Evolutionary conservation across 2,113 vertebrate species (phyloP).

Genomic region (Laterallus jamaicensis): DNA sequence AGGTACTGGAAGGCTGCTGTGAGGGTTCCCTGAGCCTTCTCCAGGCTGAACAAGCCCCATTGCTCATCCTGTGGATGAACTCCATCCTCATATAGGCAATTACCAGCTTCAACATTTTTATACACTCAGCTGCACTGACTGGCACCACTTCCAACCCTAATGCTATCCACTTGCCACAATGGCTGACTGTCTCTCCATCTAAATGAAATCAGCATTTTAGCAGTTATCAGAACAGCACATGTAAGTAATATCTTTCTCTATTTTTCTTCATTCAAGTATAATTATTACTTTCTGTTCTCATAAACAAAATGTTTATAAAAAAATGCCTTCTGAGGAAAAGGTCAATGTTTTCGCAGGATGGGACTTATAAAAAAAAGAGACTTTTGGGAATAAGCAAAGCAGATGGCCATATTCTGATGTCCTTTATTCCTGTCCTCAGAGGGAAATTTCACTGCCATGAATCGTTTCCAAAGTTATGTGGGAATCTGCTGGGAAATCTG

Average conservation of each 20-base stretch:
- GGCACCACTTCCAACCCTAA: background rate
- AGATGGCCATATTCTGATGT: background rate
- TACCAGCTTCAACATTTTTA: background rate
- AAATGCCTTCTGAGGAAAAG: background rate
- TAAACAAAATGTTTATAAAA: background rate
- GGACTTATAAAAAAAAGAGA: background rate
- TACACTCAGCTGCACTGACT: background rate
- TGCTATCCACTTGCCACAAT: background rate
- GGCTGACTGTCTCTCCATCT: background rate
- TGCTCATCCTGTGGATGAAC: background rate
- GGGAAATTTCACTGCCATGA: background rate
- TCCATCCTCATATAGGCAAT: background rate
- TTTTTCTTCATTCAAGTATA: background rate
- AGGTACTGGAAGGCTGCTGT: no score
- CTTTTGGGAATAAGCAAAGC: background rate
- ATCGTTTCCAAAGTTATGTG: background rate
- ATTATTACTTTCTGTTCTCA: background rate
- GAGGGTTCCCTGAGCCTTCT: no score
- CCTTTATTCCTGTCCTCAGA: background rate
- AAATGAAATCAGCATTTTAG: background rate
- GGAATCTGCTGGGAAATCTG: background rate
- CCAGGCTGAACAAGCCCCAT: no score
- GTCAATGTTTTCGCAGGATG: background rate
- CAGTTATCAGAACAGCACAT: background rate
- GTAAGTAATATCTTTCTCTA: background rate